Conservation (phyloP, 2,888 invertebrate genomes). For the Pycnomerus fuliginosus region DNA sequence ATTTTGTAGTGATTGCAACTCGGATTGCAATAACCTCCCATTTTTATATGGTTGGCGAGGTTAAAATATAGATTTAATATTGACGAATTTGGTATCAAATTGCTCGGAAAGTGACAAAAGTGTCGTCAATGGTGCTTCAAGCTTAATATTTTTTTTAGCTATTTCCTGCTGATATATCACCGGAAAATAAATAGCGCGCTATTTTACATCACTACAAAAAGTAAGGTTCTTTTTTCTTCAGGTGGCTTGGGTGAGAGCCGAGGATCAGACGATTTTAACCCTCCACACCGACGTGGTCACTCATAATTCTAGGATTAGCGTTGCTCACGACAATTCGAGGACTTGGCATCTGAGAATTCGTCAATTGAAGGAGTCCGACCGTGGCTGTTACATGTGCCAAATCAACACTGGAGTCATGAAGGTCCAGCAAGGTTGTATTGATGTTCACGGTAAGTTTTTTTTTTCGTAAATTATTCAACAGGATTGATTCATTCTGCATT, state of each 20-base stretch:
- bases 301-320: constrained; percentile 79
- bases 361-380: constrained; percentile 77
- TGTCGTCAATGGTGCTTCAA: too few relatives aligned
- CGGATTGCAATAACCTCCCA: too few relatives aligned
- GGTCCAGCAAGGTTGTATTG: constrained; percentile 83
- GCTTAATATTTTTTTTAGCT: too few relatives aligned
- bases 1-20: too few relatives aligned
- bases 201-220: too few relatives aligned
- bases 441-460: constrained; percentile 74
- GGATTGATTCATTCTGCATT: too few relatives aligned
- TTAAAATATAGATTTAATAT: too few relatives aligned
- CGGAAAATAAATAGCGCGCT: too few relatives aligned
- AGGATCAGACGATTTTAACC: constrained; percentile 87
- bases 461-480: not conserved
- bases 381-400: constrained; percentile 91
- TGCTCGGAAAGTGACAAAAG: too few relatives aligned
- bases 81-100: too few relatives aligned
- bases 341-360: constrained; percentile 86
- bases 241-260: constrained; percentile 89
- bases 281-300: constrained; percentile 82
- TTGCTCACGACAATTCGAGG: constrained; percentile 77
- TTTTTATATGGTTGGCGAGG: too few relatives aligned
- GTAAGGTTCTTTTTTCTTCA: constrained; percentile 48
- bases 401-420: constrained; percentile 87
- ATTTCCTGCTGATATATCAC: too few relatives aligned